phyloP scores from a whole-genome alignment of 2,797 vertebrate genomes.

The Sciurus carolinensis region DNA sequence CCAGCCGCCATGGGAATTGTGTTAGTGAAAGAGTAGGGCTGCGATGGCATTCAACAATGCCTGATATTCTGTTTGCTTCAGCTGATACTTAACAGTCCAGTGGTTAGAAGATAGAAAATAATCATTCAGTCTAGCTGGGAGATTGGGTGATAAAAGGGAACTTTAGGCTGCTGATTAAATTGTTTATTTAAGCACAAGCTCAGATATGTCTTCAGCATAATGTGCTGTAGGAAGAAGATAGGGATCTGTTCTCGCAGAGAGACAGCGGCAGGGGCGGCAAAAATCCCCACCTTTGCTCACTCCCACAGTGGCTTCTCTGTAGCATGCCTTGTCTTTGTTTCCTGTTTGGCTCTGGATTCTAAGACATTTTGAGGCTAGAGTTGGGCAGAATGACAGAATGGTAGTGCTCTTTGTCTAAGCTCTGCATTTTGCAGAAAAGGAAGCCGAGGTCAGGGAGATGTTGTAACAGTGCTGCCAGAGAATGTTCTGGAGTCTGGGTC shows the following conservation, averaged over 20 bases:
- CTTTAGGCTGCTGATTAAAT: constrained; percentile 72
- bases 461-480: neutral
- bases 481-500: neutral
- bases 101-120: constrained; percentile 74
- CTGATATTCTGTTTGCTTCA: constrained; percentile 81
- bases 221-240: constrained; percentile 64
- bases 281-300: neutral
- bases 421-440: neutral
- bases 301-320: rapidly evolving
- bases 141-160: constrained; percentile 79
- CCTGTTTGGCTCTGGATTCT: neutral
- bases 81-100: constrained; percentile 80
- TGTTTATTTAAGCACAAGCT: constrained; percentile 73
- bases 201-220: constrained; percentile 61
- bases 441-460: neutral
- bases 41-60: constrained; percentile 3
- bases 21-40: constrained; percentile 45
- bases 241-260: constrained; percentile 53
- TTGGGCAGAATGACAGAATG: constrained; percentile 34
- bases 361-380: constrained; percentile 20
- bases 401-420: neutral
- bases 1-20: constrained; percentile 20
- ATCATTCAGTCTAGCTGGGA: constrained; percentile 76
- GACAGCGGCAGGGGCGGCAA: neutral
- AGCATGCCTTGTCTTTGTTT: neutral